Evolutionary conservation across 2,113 vertebrate species (phyloP).

Genomic region (Oreotragus oreotragus): DNA sequence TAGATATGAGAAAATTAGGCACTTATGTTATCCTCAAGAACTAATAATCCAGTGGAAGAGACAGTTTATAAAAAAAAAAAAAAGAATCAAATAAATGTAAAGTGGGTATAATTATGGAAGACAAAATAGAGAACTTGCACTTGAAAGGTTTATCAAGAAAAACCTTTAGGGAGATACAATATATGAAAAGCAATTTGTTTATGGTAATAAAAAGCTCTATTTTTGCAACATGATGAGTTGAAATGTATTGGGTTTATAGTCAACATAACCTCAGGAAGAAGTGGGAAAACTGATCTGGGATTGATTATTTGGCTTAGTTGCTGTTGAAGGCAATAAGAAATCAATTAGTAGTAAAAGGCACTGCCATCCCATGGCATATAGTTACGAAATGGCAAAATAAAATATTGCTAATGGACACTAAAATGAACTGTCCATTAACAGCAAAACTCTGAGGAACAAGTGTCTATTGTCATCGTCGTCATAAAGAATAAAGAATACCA

Average conservation of each 20-base stretch:
- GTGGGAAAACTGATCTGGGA: background rate
- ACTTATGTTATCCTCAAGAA: background rate
- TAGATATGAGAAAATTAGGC: background rate
- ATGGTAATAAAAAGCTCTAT: background rate
- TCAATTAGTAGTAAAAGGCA: background rate
- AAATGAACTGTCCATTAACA: background rate
- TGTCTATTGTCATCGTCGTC: background rate
- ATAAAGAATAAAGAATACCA: background rate
- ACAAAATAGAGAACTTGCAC: background rate
- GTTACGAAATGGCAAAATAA: slow-evolving; percentile 9
- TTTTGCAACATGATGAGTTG: background rate
- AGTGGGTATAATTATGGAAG: background rate
- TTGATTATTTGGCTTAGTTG: background rate
- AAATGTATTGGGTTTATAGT: background rate
- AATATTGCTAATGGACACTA: background rate
- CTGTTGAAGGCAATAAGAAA: background rate
- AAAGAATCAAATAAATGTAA: background rate
- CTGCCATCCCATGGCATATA: background rate
- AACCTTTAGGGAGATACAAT: background rate
- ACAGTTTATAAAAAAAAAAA: background rate
- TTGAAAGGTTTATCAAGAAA: background rate
- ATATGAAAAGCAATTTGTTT: background rate
- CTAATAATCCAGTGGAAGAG: background rate
- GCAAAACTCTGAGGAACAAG: background rate
- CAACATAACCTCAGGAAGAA: background rate